Evolutionary conservation across 2,797 vertebrate genomes (phyloP).

Genomic region (Siniperca scherzeri): DNA sequence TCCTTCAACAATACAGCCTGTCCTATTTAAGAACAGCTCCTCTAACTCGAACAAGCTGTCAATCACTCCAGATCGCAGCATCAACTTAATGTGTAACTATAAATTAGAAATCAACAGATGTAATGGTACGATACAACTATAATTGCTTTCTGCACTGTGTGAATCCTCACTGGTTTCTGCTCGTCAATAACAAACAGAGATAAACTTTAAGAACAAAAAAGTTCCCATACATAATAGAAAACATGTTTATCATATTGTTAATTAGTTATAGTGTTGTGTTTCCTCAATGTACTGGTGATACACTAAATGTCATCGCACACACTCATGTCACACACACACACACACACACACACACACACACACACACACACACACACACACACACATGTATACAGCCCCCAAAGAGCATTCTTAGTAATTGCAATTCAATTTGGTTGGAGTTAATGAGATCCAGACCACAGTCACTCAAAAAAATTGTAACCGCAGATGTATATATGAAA

Average conservation of each 20-base stretch:
- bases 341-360: constrained; percentile 3
- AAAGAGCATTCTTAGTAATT: constrained; percentile 29
- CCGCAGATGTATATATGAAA: constrained; percentile 31
- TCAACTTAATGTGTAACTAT: constrained; percentile 45
- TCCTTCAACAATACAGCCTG: constrained; percentile 50
- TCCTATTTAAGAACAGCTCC: constrained; percentile 44
- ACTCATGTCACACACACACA: neutral
- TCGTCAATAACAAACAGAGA: constrained; percentile 2
- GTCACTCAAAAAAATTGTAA: constrained; percentile 10
- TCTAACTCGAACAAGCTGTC: constrained; percentile 28
- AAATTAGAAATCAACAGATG: constrained; percentile 58
- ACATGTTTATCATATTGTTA: constrained; percentile 33
- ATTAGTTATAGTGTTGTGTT: constrained; percentile 42
- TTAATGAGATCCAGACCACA: constrained; percentile 51
- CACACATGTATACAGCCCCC: constrained; percentile 2
- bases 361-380: neutral
- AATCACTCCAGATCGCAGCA: constrained; percentile 16
- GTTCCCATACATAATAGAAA: constrained; percentile 22
- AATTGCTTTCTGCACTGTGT: constrained; percentile 34
- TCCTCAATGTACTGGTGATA: constrained; percentile 4
- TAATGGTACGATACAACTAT: constrained; percentile 36
- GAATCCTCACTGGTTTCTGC: neutral
- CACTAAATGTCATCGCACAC: constrained; percentile 31
- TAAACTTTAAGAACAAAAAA: constrained; percentile 23
- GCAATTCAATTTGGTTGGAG: constrained; percentile 47